phyloP scores from a whole-genome alignment of 2,113 vertebrate species.

The Pterocles burchelli region DNA sequence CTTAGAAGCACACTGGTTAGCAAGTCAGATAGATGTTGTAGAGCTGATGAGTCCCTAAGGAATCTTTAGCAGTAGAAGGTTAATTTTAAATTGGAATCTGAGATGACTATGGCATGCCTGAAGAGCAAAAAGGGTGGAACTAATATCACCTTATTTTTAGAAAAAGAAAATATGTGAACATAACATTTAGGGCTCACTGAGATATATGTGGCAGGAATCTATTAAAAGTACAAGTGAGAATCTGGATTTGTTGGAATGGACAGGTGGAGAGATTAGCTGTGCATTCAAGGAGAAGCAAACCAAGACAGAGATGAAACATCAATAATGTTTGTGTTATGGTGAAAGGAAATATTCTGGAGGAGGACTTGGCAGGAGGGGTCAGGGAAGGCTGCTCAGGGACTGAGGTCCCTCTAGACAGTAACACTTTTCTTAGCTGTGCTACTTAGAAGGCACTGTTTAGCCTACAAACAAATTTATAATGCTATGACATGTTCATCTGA shows the following conservation, averaged over 20 bases:
- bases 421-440: background rate
- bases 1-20: background rate
- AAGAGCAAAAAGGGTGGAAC: background rate
- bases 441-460: background rate
- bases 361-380: background rate
- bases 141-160: background rate
- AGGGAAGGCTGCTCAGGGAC: background rate
- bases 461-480: slow-evolving; percentile 2
- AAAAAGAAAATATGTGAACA: background rate
- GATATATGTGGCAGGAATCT: background rate
- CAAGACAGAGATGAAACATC: background rate
- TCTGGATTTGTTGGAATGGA: background rate
- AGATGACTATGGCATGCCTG: background rate
- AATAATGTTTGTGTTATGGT: background rate
- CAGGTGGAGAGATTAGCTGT: background rate
- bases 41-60: background rate
- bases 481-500: background rate
- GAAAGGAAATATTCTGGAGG: background rate
- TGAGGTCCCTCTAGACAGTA: background rate
- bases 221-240: background rate
- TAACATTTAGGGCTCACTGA: background rate
- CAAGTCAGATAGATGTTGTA: background rate
- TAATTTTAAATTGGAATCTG: background rate
- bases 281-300: background rate
- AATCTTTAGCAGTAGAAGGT: background rate